Evolutionary conservation across 2,113 vertebrate species (phyloP).

Genomic region (Crotalus viridis): DNA sequence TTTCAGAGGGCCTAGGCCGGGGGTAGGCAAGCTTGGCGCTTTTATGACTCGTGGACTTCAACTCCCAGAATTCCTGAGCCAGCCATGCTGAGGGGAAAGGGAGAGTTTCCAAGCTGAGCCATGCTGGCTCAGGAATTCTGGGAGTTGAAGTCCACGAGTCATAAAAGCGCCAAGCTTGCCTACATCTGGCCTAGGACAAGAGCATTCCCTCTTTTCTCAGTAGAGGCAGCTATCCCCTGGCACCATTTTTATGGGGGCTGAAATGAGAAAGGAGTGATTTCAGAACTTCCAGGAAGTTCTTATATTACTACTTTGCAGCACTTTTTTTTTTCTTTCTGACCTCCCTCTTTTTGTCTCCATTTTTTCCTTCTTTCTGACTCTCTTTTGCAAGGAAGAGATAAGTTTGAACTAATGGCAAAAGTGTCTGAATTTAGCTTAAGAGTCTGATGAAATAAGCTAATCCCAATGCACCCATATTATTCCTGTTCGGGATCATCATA

Average conservation of each 20-base stretch:
- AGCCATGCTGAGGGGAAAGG: too few species aligned
- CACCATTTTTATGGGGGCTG: background rate
- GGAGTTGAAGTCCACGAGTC: too few species aligned
- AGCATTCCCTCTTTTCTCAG: background rate
- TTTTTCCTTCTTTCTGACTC: background rate
- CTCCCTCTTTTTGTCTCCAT: background rate
- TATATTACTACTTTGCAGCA: background rate
- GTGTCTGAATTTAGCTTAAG: background rate
- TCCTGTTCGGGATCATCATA: background rate
- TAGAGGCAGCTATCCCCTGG: background rate
- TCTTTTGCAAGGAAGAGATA: background rate
- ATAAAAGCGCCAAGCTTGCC: too few species aligned
- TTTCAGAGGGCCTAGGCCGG: background rate
- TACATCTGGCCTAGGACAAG: background rate
- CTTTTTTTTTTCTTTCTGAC: background rate
- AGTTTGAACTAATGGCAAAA: background rate
- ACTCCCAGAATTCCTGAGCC: too few species aligned
- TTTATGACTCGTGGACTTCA: too few species aligned
- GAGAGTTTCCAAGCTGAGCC: too few species aligned
- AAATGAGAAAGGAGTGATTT: background rate
- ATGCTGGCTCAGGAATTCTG: too few species aligned
- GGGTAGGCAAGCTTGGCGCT: too few species aligned
- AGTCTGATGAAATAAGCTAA: background rate
- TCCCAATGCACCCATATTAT: background rate
- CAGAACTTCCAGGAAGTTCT: background rate